Conservation (phyloP, 2,888 invertebrate genomes). For the Cerastoderma edule region DNA sequence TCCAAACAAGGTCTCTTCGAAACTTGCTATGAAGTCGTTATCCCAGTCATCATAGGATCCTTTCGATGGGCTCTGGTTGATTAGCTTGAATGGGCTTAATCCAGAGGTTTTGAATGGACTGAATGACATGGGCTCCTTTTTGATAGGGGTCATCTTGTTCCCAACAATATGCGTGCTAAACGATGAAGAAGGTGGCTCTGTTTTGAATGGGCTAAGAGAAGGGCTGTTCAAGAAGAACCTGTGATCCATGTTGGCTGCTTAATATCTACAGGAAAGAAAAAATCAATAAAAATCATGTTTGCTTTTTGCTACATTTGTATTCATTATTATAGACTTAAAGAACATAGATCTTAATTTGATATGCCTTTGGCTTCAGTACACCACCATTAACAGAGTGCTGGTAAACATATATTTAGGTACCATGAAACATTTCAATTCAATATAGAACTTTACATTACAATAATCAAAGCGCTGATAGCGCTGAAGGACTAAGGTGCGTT, state of each 20-base stretch:
- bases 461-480: too few relatives aligned
- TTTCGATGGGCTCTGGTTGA: conserved; percentile 52
- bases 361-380: too few relatives aligned
- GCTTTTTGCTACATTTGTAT: too few relatives aligned
- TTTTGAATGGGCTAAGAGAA: conserved; percentile 1
- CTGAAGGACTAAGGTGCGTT: too few relatives aligned
- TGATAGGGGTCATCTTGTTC: conserved; percentile 21
- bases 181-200: not conserved
- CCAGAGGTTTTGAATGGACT: conserved; percentile 57
- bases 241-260: not conserved
- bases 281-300: too few relatives aligned
- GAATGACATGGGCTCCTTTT: conserved; percentile 30
- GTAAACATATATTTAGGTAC: too few relatives aligned
- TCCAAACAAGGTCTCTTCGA: conserved; percentile 73
- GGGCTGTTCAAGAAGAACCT: conserved; percentile 12
- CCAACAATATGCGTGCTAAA: not conserved
- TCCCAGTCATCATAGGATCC: conserved; percentile 71
- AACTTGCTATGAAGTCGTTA: conserved; percentile 70
- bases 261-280: too few relatives aligned
- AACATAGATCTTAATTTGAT: too few relatives aligned
- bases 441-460: too few relatives aligned
- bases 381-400: too few relatives aligned
- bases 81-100: conserved; percentile 61
- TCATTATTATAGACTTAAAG: too few relatives aligned
- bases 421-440: too few relatives aligned